Conservation (phyloP, 2,113 vertebrate genomes). For the Rhinoptilus africanus region DNA sequence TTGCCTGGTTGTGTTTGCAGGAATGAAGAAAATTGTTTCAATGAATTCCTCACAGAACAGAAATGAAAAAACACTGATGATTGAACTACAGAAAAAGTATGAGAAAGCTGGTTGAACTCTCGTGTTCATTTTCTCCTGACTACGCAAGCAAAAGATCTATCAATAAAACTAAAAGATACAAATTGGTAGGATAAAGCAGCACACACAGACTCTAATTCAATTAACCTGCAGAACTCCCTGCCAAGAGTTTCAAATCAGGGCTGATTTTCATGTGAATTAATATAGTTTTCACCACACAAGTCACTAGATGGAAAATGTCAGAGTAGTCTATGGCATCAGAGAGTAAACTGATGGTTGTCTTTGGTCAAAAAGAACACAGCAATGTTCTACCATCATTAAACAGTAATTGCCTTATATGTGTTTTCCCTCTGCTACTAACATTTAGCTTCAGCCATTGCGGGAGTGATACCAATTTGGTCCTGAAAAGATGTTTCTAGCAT, state of each 20-base stretch:
- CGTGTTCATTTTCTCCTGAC: not conserved
- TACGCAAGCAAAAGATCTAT: not conserved
- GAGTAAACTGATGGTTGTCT: not conserved
- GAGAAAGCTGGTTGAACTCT: not conserved
- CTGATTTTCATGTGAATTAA: slow-evolving; percentile 22
- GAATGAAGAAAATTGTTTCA: not conserved
- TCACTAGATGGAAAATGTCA: slow-evolving; percentile 1
- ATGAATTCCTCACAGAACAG: not conserved
- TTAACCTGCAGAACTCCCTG: slow-evolving; percentile 18
- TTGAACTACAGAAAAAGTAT: not conserved
- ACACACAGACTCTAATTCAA: not conserved
- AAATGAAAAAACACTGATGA: not conserved
- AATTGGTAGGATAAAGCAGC: not conserved
- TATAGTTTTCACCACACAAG: not conserved
- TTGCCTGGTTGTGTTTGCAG: not conserved
- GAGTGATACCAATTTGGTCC: not conserved
- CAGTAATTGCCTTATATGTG: not conserved
- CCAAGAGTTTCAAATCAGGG: not conserved
- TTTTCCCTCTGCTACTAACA: not conserved
- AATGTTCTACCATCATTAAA: not conserved
- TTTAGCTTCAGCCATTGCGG: not conserved
- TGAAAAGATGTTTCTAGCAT: not conserved
- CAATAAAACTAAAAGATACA: slow-evolving; percentile 11
- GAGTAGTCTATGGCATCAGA: not conserved
- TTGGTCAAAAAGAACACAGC: not conserved